Conservation (phyloP, 2,113 vertebrate species). For the Neotoma lepida region DNA sequence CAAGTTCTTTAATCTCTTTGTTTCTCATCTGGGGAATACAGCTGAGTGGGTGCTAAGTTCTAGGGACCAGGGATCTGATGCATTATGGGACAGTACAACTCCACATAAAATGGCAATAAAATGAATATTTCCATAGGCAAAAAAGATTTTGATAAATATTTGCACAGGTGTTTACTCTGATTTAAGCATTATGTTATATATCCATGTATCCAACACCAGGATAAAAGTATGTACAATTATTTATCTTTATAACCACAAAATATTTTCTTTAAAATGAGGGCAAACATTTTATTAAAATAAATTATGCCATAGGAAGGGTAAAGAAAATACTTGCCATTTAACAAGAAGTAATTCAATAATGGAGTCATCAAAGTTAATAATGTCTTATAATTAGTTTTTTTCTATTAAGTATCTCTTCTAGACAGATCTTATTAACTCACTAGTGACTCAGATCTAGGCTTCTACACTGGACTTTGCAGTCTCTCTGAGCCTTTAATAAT, state of each 20-base stretch:
- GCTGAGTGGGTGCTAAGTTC: background rate
- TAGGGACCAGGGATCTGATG: background rate
- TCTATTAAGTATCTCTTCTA: constrained; percentile 17
- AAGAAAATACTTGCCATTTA: constrained; percentile 24
- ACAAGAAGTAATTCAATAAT: constrained; percentile 33
- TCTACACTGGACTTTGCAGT: background rate
- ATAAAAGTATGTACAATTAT: background rate
- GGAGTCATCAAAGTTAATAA: constrained; percentile 29
- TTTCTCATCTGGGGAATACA: background rate
- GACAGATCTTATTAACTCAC: background rate
- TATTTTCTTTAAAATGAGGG: constrained; percentile 9
- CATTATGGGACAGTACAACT: background rate
- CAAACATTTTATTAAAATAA: background rate
- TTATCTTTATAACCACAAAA: background rate
- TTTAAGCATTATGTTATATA: background rate
- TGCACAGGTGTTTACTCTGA: background rate
- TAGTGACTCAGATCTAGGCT: background rate
- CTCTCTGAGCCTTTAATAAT: background rate
- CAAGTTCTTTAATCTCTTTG: constrained; percentile 41
- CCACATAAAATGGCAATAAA: background rate
- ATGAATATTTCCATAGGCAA: background rate
- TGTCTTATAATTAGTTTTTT: constrained; percentile 39
- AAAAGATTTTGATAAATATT: background rate
- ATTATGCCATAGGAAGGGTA: background rate
- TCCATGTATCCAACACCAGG: background rate